Percentiles rank a stretch among this genome's conserved stretches.
These are phyloP conservation scores for Trimorus sp. DNA, from an alignment of 2,888 invertebrate genomes.

Conservation along the genomic window DNA sequence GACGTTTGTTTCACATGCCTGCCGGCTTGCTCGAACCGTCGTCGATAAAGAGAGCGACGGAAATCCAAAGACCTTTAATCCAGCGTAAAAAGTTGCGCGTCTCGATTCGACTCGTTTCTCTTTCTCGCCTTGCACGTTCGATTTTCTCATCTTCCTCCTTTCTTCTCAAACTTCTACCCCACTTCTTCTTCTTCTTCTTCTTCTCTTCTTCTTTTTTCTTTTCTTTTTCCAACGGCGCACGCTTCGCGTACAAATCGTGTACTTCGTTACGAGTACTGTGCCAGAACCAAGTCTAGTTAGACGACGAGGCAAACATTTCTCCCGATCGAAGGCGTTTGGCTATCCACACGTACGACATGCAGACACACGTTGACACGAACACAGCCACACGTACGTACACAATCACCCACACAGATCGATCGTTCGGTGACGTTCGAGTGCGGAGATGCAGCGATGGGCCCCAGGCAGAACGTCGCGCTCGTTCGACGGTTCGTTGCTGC, in stretches of 20 bases:
- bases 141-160: slow-evolving; percentile 27
- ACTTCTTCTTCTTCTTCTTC: slow-evolving; percentile 20
- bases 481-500: slow-evolving; percentile 3
- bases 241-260: slow-evolving; percentile 56
- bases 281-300: slow-evolving; percentile 43
- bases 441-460: slow-evolving; percentile 24
- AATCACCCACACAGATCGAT: slow-evolving; percentile 21
- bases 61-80: slow-evolving; percentile 42
- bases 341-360: slow-evolving; percentile 35
- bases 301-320: slow-evolving; percentile 43
- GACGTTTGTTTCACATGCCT: slow-evolving; percentile 16
- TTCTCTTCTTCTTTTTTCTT: slow-evolving; percentile 7
- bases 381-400: background rate
- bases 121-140: slow-evolving; percentile 31
- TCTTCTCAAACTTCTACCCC: slow-evolving; percentile 3
- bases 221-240: slow-evolving; percentile 39
- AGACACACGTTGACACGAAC: too few species aligned
- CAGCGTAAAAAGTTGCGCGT: slow-evolving; percentile 41
- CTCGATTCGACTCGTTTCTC: slow-evolving; percentile 52
- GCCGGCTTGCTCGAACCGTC: slow-evolving; percentile 10
- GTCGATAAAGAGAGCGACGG: slow-evolving; percentile 24
- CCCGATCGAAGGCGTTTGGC: slow-evolving; percentile 51
- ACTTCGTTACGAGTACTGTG: slow-evolving; percentile 52
- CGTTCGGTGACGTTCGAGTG: slow-evolving; percentile 35
- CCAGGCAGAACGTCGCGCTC: slow-evolving; percentile 12